phyloP scores from a whole-genome alignment of 64 coral and sea anemone species.

The Stichodactyla helianthus region DNA sequence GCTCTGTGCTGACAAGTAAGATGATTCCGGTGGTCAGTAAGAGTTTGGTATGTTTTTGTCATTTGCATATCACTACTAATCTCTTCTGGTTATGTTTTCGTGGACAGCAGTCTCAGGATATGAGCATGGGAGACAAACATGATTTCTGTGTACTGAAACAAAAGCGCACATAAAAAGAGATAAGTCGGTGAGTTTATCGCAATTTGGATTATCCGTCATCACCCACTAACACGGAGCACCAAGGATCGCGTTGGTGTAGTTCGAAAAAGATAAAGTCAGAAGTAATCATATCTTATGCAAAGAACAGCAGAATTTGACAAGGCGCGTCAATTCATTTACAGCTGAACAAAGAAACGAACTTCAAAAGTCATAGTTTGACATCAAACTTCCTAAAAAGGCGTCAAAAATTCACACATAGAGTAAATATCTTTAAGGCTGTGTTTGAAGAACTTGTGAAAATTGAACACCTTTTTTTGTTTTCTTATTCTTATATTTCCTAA shows the following conservation, averaged over 20 bases:
- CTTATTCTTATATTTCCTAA: neutral
- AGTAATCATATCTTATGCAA: neutral
- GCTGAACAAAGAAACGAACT: neutral
- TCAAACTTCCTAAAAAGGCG: neutral
- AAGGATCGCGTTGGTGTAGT: neutral
- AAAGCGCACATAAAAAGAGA: neutral
- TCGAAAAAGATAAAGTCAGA: neutral
- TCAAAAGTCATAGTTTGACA: neutral
- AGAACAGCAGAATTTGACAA: neutral
- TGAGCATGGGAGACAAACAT: neutral
- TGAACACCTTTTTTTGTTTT: neutral
- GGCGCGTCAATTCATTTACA: neutral
- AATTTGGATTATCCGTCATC: neutral
- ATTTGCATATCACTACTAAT: too few species aligned
- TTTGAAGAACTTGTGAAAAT: neutral
- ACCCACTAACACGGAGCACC: neutral
- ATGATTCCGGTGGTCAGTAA: too few species aligned
- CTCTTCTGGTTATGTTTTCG: too few species aligned
- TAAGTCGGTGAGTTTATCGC: neutral
- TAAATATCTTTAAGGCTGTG: neutral
- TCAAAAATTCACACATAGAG: neutral
- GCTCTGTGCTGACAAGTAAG: too few species aligned
- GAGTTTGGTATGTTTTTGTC: too few species aligned
- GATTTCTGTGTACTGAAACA: neutral
- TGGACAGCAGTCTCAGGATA: too few species aligned